Evolutionary conservation across 2,888 invertebrate genomes (phyloP), one percentile per base, ranked within the genome.

Genomic region (Alentia gelatinosa): DNA sequence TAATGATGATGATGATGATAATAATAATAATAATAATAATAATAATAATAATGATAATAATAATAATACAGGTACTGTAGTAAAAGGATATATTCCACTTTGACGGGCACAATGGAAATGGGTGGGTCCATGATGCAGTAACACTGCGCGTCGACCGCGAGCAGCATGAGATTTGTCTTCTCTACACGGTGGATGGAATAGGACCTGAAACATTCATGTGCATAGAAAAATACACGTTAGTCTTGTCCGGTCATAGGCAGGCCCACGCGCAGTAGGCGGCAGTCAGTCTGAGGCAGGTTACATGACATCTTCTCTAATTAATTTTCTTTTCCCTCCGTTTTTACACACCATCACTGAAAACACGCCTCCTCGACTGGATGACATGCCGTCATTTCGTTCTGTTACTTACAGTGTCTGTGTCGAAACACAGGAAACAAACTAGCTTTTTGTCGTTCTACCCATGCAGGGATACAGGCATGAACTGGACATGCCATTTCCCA

Each of bases 131-230:
- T 47, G 5, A 90, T 91, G 47, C 92, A 92, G 56, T 75, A 86
- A 74, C 92, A 93, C 37, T 79, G 56, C 7, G 91, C 91, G 83
- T 93, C 93, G 39, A 92, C 91, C 9, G 91, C 93, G 79, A 93
- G 84, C 35, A 93, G 83, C 86, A 92, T 90, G 37, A 93, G 92
- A 68, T 93, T 93, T 23, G 92, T 93, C 12, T 88, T 83, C 30
- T 91, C 91, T 56, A 93, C 92, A 23, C 90, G 90, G 50, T 91
- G 91, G 15, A 91, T 90, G 40, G 90, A 92, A 92, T 92, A 93
- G 26, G 92, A 90, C 89, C 93, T 93, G 91, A 1, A 79, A 89
- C 89, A 89, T 89, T 50, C 56, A 89, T 63, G 63, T 89, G 35
- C 50, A 89, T 0, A 19, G 47, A 39, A 12, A 68, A n/a, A n/a